Evolutionary conservation across 2,113 vertebrate species (phyloP), one percentile per base, ranked within the genome.

Genomic region (Aplodontia rufa): DNA sequence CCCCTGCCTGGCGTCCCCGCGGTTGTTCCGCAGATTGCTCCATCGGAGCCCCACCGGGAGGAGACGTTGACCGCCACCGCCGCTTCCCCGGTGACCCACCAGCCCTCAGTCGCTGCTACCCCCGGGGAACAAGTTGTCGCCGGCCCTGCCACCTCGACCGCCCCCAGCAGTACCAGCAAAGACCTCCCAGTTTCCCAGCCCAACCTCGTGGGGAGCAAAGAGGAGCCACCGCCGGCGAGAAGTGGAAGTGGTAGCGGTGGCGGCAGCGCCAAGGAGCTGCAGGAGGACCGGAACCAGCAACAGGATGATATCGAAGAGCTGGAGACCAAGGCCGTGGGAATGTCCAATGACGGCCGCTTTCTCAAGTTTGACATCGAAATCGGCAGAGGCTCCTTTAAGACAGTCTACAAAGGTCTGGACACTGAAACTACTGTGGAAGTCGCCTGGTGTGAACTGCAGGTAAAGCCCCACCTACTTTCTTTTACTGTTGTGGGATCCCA

Each of bases 321-420:
- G 58, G 99, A 99, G 98, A 99, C 99, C 17, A 99, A 99, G 98
- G 99, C 99, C 0, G 99, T 99, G 87, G 99, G 99, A n/a, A 98
- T 99, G 66, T 99, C 99, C 10, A 99, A 99, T 0, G 99, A 99
- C 9, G 99, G 99, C 37, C 99, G 99, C 95, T 99, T 99, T 96
- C 98, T 99, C 16, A 99, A 99, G 98, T 99, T 99, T 72, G 99
- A 99, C 98, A 99, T 99, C 8, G 99, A 99, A 98, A 99, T 99
- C 10, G 99, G 99, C 96, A 98, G 99, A 93, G 99, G 99, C 40
- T 99, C 99, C 74, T 99, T 99, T 97, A 99, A 99, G 98, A 99
- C 99, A 0, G 99, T 99, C 37, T 99, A 99, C 98, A 99, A 99
- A 97, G 99, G 99, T 16, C 98, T 99, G 98, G 99, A 99, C 97